Conservation (phyloP, 2,113 vertebrate species). For the Epinephelus moara region DNA sequence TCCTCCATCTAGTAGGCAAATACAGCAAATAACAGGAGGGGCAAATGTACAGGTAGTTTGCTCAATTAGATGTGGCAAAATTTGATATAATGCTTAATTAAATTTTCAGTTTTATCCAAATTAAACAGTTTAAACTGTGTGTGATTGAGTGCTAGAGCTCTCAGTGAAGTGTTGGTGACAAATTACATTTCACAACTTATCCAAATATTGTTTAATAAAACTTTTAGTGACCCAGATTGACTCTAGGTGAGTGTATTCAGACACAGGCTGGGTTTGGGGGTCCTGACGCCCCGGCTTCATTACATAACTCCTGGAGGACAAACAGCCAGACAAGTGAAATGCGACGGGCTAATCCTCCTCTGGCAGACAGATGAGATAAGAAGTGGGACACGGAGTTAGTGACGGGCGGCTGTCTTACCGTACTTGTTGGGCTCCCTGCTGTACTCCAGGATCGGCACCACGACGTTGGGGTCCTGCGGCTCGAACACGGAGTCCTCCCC, state of each 20-base stretch:
- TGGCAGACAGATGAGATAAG: slow-evolving; percentile 46
- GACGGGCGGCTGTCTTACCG: slow-evolving; percentile 71
- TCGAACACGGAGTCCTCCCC: slow-evolving; percentile 58
- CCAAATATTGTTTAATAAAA: background rate
- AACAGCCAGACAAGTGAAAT: slow-evolving; percentile 1
- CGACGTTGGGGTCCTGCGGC: slow-evolving; percentile 55
- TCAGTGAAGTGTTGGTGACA: background rate
- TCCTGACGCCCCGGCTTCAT: background rate
- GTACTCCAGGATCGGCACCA: slow-evolving; percentile 84
- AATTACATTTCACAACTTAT: background rate
- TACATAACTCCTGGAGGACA: background rate
- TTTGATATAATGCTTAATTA: background rate
- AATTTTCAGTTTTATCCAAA: background rate
- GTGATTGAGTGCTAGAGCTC: too few species aligned
- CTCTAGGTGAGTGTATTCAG: too few species aligned
- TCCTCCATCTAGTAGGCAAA: too few species aligned
- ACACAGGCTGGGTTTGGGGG: background rate
- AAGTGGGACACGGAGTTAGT: slow-evolving; percentile 53
- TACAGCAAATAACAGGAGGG: too few species aligned
- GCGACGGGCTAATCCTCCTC: slow-evolving; percentile 50
- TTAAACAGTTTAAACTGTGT: too few species aligned
- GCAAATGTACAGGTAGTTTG: too few species aligned
- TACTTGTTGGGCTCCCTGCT: slow-evolving; percentile 86
- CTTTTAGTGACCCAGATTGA: background rate
- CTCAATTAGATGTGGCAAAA: too few species aligned